Percentiles rank a stretch among this genome's conserved stretches.
These are phyloP conservation scores for Chrysocyon brachyurus DNA, from an alignment of 2,797 vertebrate genomes.

Conservation along the genomic window DNA sequence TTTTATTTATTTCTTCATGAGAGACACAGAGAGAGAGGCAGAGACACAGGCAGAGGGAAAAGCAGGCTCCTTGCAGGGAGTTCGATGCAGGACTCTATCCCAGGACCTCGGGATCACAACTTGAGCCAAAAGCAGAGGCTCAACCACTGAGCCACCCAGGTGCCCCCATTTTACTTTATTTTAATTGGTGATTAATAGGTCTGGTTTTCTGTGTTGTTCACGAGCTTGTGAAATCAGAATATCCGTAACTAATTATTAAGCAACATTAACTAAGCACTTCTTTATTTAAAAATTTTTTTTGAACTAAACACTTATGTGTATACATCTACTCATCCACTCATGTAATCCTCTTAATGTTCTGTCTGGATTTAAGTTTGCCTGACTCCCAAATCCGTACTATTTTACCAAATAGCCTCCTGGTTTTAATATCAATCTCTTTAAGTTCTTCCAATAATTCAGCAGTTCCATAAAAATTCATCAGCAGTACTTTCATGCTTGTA, in stretches of 20 bases:
- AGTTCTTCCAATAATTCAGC: not conserved
- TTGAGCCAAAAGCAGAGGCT: no score
- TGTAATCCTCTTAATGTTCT: not conserved
- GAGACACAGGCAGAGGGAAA: no score
- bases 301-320: not conserved
- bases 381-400: not conserved
- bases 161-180: not conserved
- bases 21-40: no score
- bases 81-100: no score
- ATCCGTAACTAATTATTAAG: not conserved
- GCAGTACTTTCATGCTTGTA: not conserved
- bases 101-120: no score
- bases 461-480: not conserved
- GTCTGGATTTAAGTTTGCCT: not conserved
- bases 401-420: not conserved
- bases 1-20: no score
- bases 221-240: not conserved
- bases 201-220: not conserved
- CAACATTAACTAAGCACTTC: not conserved
- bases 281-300: not conserved
- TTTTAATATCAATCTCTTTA: not conserved
- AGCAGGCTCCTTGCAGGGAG: no score
- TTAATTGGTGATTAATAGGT: not conserved
- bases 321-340: not conserved
- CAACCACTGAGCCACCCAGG: no score